Conservation (phyloP, 2,113 vertebrate genomes). For the Microtus montanus region DNA sequence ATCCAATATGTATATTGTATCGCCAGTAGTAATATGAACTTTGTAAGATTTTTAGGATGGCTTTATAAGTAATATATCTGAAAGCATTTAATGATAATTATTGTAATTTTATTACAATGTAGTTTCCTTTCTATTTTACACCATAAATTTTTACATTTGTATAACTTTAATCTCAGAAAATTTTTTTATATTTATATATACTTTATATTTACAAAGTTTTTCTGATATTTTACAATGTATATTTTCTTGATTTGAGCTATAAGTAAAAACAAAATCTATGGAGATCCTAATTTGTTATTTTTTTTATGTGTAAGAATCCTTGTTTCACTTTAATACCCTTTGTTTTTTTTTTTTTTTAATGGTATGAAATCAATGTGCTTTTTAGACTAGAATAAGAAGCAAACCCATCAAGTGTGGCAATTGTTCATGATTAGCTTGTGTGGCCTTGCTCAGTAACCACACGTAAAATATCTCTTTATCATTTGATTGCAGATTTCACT, state of each 20-base stretch:
- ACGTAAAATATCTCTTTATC: background rate
- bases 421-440: background rate
- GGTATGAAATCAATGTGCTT: background rate
- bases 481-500: background rate
- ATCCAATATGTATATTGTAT: background rate
- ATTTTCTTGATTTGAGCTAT: background rate
- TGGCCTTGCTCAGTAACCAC: background rate
- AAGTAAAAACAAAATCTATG: background rate
- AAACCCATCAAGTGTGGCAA: background rate
- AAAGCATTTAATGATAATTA: background rate
- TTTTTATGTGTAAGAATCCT: background rate
- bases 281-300: background rate
- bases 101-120: background rate
- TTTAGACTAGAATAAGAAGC: background rate
- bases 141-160: background rate
- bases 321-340: background rate
- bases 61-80: background rate
- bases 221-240: background rate
- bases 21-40: background rate
- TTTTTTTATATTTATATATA: background rate
- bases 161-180: background rate
- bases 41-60: rapidly evolving
- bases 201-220: background rate
- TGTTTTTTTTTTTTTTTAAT: background rate
- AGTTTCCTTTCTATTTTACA: background rate